phyloP scores from a whole-genome alignment of 2,113 vertebrate genomes.

The Asarcornis scutulata region DNA sequence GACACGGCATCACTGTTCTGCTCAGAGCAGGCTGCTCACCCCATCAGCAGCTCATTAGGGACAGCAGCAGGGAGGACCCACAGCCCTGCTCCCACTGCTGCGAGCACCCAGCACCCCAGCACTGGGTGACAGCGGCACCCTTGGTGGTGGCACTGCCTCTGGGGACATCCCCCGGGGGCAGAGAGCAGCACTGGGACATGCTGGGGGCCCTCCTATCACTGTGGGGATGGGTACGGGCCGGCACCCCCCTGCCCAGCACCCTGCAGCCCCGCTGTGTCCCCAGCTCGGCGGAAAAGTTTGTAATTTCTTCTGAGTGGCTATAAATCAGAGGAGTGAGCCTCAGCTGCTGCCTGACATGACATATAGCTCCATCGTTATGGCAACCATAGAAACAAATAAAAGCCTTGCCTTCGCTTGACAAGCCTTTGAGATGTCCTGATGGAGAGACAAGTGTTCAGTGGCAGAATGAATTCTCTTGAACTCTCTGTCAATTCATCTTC shows the following conservation, averaged over 20 bases:
- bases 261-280: neutral
- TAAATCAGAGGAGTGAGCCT: constrained; percentile 71
- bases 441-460: constrained; percentile 70
- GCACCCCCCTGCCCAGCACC: neutral
- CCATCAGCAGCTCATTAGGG: fast-evolving
- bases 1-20: neutral
- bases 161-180: neutral
- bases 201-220: neutral
- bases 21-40: neutral
- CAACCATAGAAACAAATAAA: constrained; percentile 75
- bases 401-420: constrained; percentile 65
- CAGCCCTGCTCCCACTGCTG: neutral
- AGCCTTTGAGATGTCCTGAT: constrained; percentile 72
- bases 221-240: neutral
- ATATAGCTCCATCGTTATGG: constrained; percentile 77
- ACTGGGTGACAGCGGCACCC: neutral
- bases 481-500: constrained; percentile 72
- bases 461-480: constrained; percentile 72
- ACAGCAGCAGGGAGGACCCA: fast-evolving
- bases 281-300: constrained; percentile 68
- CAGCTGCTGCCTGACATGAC: constrained; percentile 73
- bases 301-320: constrained; percentile 56
- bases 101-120: fast-evolving
- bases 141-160: neutral
- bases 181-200: fast-evolving